Percentiles rank a stretch among this genome's conserved stretches.
Conservation (phyloP, 2,113 vertebrate species). For the Lagenorhynchus albirostris region DNA sequence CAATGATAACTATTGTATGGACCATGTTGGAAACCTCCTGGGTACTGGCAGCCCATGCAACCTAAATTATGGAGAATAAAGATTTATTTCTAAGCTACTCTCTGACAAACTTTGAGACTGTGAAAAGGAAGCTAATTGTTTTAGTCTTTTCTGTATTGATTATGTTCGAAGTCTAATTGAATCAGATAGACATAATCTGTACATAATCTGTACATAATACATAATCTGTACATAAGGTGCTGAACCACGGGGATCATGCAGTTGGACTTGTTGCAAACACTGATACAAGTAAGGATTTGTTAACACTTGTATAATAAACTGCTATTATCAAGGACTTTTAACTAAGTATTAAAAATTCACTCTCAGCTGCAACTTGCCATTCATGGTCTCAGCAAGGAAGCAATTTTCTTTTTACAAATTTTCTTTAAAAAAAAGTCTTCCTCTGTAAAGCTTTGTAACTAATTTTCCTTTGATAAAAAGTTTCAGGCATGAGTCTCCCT, state of each 20-base stretch:
- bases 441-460: constrained; percentile 28
- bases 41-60: constrained; percentile 36
- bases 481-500: not conserved
- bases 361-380: constrained; percentile 62
- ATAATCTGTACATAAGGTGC: constrained; percentile 11
- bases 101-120: constrained; percentile 54
- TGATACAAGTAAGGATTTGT: constrained; percentile 71
- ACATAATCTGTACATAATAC: constrained; percentile 46
- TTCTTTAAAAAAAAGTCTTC: constrained; percentile 13
- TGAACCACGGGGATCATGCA: constrained; percentile 50
- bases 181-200: constrained; percentile 53
- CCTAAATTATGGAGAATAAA: constrained; percentile 56
- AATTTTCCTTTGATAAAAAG: constrained; percentile 16
- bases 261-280: constrained; percentile 42
- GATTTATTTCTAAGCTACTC: constrained; percentile 61
- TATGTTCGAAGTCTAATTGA: constrained; percentile 57
- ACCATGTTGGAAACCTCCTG: constrained; percentile 33
- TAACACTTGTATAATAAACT: constrained; percentile 57
- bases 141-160: constrained; percentile 62
- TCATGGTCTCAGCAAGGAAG: constrained; percentile 56
- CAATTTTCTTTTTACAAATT: constrained; percentile 50
- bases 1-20: constrained; percentile 23
- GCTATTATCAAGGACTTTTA: constrained; percentile 62
- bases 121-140: constrained; percentile 66
- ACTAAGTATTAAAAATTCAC: constrained; percentile 62